phyloP scores from a whole-genome alignment of 2,888 invertebrate genomes.

The Nomada ferruginata region DNA sequence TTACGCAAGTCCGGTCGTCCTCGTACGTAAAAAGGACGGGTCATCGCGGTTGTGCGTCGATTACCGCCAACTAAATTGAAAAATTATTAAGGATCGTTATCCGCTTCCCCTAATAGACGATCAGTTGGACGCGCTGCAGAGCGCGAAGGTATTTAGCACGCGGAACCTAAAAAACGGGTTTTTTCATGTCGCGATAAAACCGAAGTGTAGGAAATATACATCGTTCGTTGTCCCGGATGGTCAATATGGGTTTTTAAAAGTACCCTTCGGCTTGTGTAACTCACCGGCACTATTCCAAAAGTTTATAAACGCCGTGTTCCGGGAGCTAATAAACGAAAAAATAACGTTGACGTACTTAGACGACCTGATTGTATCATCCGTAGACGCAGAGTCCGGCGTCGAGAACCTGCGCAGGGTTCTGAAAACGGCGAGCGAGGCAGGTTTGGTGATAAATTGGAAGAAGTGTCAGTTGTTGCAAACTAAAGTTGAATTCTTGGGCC shows the following conservation, averaged over 20 bases:
- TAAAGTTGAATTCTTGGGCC: conserved; percentile 16
- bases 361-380: conserved; percentile 4
- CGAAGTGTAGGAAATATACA: conserved; percentile 65
- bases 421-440: background rate
- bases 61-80: no score
- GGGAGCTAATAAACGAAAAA: conserved; percentile 1
- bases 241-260: no score
- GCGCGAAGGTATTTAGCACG: no score
- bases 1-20: conserved; percentile 10
- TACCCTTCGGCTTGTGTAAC: no score
- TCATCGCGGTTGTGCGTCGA: no score
- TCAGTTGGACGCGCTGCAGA: no score
- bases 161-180: conserved; percentile 70
- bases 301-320: conserved; percentile 11
- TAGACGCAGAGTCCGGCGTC: background rate
- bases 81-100: no score
- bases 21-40: conserved; percentile 35
- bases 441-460: conserved; percentile 17
- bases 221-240: conserved; percentile 46
- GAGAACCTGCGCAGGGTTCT: background rate
- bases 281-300: no score
- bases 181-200: conserved; percentile 67
- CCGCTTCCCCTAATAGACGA: no score
- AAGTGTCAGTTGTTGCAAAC: conserved; percentile 17
- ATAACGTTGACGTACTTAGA: conserved; percentile 8